Evolutionary conservation across 1,140 invertebrate species (phyloP).

Genomic region (Planococcus citri): DNA sequence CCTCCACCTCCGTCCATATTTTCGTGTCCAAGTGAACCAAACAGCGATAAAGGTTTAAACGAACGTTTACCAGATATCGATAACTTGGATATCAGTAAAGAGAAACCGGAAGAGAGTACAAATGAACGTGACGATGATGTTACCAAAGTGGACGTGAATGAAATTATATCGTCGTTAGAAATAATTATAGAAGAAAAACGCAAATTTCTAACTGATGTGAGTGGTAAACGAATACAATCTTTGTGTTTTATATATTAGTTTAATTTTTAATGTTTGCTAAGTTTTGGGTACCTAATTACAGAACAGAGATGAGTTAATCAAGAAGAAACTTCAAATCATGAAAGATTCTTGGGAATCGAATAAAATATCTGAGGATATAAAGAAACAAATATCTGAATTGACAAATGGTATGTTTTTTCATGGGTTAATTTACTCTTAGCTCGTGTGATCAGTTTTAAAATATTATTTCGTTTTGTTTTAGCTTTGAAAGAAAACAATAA

Average conservation of each 20-base stretch:
- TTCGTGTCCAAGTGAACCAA: background rate
- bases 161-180: background rate
- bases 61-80: background rate
- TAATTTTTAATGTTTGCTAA: too few species aligned
- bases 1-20: background rate
- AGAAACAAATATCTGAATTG: background rate
- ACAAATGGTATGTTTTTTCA: background rate
- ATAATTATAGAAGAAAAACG: background rate
- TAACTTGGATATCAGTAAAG: background rate
- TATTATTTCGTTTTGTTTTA: too few species aligned
- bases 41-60: background rate
- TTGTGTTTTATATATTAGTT: too few species aligned
- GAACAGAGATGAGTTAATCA: background rate
- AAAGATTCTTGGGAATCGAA: background rate
- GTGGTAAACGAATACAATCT: background rate
- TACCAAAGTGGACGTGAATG: background rate
- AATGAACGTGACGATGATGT: background rate
- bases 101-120: background rate
- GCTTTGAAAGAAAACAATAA: background rate
- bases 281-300: background rate
- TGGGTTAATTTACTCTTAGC: too few species aligned
- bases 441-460: too few species aligned
- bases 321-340: slow-evolving; percentile 5
- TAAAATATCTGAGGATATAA: background rate
- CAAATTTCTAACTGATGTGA: background rate